Percentiles rank a stretch among this genome's conserved stretches.
These are phyloP conservation scores for Styela clava DNA, from an alignment of 23 tunicate species.

Conservation along the genomic window DNA sequence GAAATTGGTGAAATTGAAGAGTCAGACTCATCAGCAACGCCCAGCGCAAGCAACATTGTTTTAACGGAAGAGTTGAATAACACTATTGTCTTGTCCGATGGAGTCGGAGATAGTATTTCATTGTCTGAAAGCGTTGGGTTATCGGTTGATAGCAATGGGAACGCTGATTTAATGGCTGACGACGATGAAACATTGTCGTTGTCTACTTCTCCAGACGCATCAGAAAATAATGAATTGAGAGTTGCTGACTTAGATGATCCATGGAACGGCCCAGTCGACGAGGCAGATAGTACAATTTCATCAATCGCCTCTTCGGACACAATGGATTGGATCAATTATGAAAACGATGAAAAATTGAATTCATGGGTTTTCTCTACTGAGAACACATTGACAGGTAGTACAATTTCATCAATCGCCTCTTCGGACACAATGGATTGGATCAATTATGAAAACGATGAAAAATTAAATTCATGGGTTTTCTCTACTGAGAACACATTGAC, in stretches of 20 bases:
- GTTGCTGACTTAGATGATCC: not conserved
- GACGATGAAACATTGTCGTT: not conserved
- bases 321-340: too few species aligned
- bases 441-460: too few species aligned
- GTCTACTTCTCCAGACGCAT: not conserved
- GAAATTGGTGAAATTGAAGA: not conserved
- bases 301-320: too few species aligned
- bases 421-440: too few species aligned
- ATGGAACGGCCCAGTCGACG: not conserved
- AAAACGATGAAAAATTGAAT: too few species aligned
- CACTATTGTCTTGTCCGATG: not conserved
- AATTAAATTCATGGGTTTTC: too few species aligned
- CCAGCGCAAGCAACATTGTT: not conserved
- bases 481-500: not conserved
- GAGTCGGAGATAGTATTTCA: not conserved
- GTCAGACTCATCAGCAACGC: not conserved
- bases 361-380: too few species aligned
- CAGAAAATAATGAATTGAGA: not conserved
- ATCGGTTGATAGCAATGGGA: not conserved
- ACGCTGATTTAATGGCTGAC: not conserved
- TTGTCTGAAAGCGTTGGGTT: not conserved
- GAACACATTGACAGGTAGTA: too few species aligned
- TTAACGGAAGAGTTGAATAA: not conserved
- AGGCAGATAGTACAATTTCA: too few species aligned
- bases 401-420: too few species aligned